Percentiles rank a stretch among this genome's conserved stretches.
These are phyloP conservation scores for Piaya cayana DNA, from an alignment of 2,113 vertebrate species.

Conservation along the genomic window DNA sequence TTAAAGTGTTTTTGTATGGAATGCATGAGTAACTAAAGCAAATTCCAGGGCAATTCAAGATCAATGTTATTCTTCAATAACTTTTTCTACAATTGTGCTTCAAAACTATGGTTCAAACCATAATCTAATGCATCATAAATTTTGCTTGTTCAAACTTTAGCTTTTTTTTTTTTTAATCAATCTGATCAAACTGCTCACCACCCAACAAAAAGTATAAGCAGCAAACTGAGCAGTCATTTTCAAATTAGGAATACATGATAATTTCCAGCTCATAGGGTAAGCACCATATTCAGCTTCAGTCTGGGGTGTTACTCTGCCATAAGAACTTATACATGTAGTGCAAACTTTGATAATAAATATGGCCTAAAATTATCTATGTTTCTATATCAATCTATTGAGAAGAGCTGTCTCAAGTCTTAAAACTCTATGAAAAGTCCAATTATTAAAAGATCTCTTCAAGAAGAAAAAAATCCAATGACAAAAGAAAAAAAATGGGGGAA, in stretches of 20 bases:
- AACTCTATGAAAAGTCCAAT: not conserved
- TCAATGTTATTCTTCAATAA: not conserved
- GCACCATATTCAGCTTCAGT: not conserved
- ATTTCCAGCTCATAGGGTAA: not conserved
- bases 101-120: not conserved
- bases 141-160: not conserved
- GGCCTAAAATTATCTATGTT: not conserved
- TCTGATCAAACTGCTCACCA: not conserved
- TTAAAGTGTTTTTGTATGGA: not conserved
- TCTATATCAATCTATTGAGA: not conserved
- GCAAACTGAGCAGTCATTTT: not conserved
- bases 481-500: not conserved
- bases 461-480: not conserved
- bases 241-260: not conserved
- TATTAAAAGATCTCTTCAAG: not conserved
- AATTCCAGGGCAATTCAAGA: not conserved
- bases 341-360: not conserved
- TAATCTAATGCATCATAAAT: not conserved
- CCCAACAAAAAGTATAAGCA: not conserved
- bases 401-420: not conserved
- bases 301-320: not conserved
- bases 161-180: not conserved
- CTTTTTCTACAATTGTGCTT: not conserved
- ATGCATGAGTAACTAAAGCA: not conserved
- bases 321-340: not conserved